A percentile compares a stretch with the other conserved stretches of the same genome.
phyloP scores from a whole-genome alignment of 2,797 vertebrate genomes.

The Nyctibius grandis region DNA sequence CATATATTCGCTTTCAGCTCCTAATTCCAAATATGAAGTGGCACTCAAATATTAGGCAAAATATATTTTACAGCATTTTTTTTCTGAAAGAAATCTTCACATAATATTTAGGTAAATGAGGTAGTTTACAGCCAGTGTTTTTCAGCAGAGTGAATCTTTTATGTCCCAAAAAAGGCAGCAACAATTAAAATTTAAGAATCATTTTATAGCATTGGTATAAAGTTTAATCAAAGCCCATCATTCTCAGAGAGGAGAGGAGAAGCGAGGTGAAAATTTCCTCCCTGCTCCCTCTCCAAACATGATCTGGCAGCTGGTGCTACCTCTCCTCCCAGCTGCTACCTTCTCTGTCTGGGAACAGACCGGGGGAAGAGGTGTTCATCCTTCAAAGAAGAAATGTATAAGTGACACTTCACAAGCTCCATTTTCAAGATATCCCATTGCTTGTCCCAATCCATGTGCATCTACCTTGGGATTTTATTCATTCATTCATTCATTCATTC shows the following conservation, averaged over 20 bases:
- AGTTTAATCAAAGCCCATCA: not conserved
- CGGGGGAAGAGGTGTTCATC: not conserved
- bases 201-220: not conserved
- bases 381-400: not conserved
- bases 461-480: not conserved
- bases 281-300: not conserved
- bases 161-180: not conserved
- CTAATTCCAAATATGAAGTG: not conserved
- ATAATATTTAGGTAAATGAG: not conserved
- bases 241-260: not conserved
- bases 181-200: not conserved
- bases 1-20: not conserved
- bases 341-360: not conserved
- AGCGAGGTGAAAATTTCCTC: not conserved
- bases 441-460: not conserved
- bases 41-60: not conserved
- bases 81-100: not conserved
- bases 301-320: not conserved
- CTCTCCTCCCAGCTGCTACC: not conserved
- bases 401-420: not conserved
- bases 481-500: not conserved
- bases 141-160: not conserved
- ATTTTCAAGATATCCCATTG: not conserved
- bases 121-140: not conserved
- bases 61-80: not conserved